phyloP scores from a whole-genome alignment of 2,797 vertebrate species.

The Mareca penelope region DNA sequence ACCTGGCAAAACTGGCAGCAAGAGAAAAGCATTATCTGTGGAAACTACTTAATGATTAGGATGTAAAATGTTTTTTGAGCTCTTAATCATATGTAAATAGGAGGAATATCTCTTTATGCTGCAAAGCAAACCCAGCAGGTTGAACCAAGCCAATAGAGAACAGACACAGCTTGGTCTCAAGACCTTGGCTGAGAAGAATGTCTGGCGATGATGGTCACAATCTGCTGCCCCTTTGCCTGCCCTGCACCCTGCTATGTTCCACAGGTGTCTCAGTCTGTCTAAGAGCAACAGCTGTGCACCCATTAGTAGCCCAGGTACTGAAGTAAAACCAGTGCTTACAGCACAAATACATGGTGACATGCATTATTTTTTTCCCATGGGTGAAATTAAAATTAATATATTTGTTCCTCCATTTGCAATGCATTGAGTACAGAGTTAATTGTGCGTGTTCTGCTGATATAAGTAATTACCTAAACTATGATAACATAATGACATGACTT shows the following conservation, averaged over 20 bases:
- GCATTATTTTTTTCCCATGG: accelerated
- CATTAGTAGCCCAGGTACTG: neutral
- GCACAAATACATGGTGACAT: neutral
- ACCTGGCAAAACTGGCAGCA: neutral
- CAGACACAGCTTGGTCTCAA: neutral
- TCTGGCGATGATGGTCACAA: neutral
- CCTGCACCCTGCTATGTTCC: neutral
- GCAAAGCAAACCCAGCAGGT: neutral
- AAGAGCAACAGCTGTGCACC: accelerated
- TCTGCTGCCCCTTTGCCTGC: accelerated
- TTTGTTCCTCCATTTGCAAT: neutral
- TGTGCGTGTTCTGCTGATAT: neutral
- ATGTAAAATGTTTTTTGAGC: neutral
- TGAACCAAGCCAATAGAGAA: neutral
- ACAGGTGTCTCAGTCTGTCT: accelerated
- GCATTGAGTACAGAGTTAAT: neutral
- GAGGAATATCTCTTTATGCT: neutral
- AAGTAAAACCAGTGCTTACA: neutral
- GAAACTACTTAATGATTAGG: neutral
- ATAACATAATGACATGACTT: neutral
- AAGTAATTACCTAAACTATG: neutral
- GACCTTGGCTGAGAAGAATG: accelerated
- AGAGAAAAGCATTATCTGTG: neutral
- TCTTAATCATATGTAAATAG: neutral
- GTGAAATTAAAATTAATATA: neutral